Evolutionary conservation across 2,113 vertebrate genomes (phyloP), one percentile per base, ranked within the genome.

Genomic region (Dromaius novaehollandiae): DNA sequence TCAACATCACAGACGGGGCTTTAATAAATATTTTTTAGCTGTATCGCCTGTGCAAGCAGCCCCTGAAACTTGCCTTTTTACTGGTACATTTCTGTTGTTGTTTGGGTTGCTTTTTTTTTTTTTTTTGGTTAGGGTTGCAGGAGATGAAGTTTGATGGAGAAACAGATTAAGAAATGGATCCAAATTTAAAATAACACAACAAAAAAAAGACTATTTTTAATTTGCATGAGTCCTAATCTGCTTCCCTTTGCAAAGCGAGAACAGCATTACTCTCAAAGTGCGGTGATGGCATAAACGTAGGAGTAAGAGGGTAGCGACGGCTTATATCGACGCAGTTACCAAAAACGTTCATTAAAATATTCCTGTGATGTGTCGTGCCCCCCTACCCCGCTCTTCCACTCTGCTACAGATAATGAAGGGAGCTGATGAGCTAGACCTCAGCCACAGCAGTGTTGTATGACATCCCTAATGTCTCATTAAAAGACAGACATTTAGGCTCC

Each of bases 371-470:
- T 34, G 26, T 17, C 9, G 11, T 19, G 32, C 17, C 61, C 19
- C 32, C 19, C 46, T 55, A 17, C 20, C 13, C 48, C 3, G 10
- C 28, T 24, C 28, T 48, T 42, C 3, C 1, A 9, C 32, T 79
- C 55, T 63, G 46, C 46, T 56, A 22, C 60, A 78, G 17, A 4
- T 5, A 36, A 24, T 0, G 46, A 22, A 6, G 19, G 48, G n/a
- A 56, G 32, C 26, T 75, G n/a, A 25, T 6, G 34, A 48, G 14
- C 32, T 28, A 30, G 30, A 68, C 14, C n/a, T 44, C 18, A 34
- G 2, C 10, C 30, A 19, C 53, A 50, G 30, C 10, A 11, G 11
- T 50, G 17, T 15, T 0, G 0, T 18, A 9, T 1, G 5, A 63
- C 9, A 7, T 34, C 20, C 42, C 34, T 32, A 18, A 50, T 7